These are phyloP conservation scores for Coptotermes formosanus DNA, from an alignment of 1,140 invertebrate genomes.

Conservation along the genomic window DNA sequence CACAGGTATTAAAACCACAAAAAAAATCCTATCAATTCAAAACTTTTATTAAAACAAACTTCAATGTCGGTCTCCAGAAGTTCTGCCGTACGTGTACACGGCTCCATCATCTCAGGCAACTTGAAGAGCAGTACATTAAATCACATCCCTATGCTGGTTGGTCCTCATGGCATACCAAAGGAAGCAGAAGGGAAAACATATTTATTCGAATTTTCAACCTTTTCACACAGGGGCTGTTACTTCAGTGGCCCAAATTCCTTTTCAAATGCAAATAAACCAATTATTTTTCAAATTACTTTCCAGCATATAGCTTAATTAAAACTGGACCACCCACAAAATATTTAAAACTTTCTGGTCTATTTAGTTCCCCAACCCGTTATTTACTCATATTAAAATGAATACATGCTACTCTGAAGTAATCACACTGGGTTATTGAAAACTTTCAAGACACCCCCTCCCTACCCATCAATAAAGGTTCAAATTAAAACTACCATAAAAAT, in stretches of 20 bases:
- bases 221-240: not conserved
- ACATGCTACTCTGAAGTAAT: not conserved
- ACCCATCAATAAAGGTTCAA: not conserved
- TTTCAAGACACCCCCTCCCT: not conserved
- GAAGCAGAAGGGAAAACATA: not conserved
- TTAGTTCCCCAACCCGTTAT: not conserved
- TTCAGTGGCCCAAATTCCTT: not conserved
- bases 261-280: not conserved
- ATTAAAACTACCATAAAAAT: not conserved
- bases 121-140: not conserved
- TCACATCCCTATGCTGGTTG: not conserved
- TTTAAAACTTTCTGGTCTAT: not conserved
- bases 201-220: not conserved
- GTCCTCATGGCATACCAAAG: not conserved
- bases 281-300: not conserved
- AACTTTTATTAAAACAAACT: slow-evolving; percentile 1
- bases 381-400: not conserved
- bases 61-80: not conserved
- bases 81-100: not conserved
- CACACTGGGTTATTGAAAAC: not conserved
- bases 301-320: not conserved
- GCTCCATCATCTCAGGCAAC: not conserved
- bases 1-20: not conserved
- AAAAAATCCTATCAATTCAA: not conserved
- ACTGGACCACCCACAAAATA: not conserved